Evolutionary conservation across 1,140 invertebrate species (phyloP), one percentile per base, ranked within the genome.

Genomic region (Eciton burchellii): DNA sequence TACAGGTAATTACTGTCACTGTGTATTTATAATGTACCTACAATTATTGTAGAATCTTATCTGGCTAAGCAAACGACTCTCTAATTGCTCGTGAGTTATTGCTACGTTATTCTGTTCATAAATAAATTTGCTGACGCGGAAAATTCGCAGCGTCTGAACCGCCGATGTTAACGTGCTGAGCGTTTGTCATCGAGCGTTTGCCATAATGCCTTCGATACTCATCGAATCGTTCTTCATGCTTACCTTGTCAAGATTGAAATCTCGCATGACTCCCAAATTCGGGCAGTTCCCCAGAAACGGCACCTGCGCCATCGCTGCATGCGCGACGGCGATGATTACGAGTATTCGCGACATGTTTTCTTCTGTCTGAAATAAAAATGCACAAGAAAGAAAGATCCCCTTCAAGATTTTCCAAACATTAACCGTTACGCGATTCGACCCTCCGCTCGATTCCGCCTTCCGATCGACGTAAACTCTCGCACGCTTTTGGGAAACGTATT

Each of bases 221-320:
- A 45, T 26, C 0, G 19, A 54, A 82, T 43, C 0, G 29, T 52
- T 45, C 1, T 60, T 5, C 24, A 8, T 68, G 93, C 92, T 94
- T 91, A 96, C 96, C 90, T 90, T 94, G 3, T 92, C 83, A 1
- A 94, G 85, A 63, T 96, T 93, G 84, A 97, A 97, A 74, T 95
- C 92, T 16, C 91, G 87, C 91, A 95, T 94, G n/a, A 95, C 94
- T 76, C 95, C 93, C 0, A 97, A 93, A 43, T 95, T 93, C 1
- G 96, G 96, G 90, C 97, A 97, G 0, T 91, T 84, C 9, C 96
- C 96, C 14, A 96, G 92, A 84, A 95, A 95, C 0, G 96, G 95
- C 3, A 97, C 94, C 89, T 97, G 96, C 0, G 94, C 94, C 11
- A 79, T 54, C 1, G 83, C 47, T 12, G 14, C 43, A 4, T 41